Evolutionary conservation across 2,797 vertebrate species (phyloP), one percentile per base, ranked within the genome.

Genomic region (Cyclura pinguis): DNA sequence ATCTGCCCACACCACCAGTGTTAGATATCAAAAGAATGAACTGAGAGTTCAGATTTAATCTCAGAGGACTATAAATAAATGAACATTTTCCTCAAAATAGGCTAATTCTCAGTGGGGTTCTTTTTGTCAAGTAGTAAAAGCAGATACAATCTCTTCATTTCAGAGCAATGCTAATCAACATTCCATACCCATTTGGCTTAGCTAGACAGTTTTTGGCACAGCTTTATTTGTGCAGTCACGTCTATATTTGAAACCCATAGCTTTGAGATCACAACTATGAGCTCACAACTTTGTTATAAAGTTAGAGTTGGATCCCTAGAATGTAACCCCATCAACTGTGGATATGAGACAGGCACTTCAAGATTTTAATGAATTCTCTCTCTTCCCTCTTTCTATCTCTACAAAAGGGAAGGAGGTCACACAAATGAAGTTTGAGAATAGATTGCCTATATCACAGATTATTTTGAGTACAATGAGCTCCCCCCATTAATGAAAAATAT

Each of bases 1-100:
- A n/a, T 72, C 77, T 81, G n/a, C 62, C 77, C 77, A 88, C 62
- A 22, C 38, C 50, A n/a, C 86, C 32, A 20, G 10, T 4, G 7
- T 55, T 69, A 52, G 57, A 77, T 77, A 27, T 62, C 76, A 67
- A 52, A 2, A 80, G 18, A 80, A 80, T 24, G 16, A 42, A n/a
- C 38, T 69, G 5, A 24, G 77, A 32, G 57, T 87, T 20, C 74
- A n/a, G 74, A 87, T 87, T 50, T 87, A 87, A 87, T 87, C 76
- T n/a, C 2, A 27, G 27, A 87, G 74, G 42, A 42, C 62, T n/a
- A 22, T 62, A 12, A 80, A 42, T 42, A 74, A 35, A 74, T 14
- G 12, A 59, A 24, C 32, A 38, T 78, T 67, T 78, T 6, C 24
- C 78, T 76, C 52, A 64, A 42, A 62, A 42, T 64, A 29, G 22